These are phyloP conservation scores for Sebastes kiyomatsui DNA, from an alignment of 2,797 vertebrate species.

Conservation along the genomic window DNA sequence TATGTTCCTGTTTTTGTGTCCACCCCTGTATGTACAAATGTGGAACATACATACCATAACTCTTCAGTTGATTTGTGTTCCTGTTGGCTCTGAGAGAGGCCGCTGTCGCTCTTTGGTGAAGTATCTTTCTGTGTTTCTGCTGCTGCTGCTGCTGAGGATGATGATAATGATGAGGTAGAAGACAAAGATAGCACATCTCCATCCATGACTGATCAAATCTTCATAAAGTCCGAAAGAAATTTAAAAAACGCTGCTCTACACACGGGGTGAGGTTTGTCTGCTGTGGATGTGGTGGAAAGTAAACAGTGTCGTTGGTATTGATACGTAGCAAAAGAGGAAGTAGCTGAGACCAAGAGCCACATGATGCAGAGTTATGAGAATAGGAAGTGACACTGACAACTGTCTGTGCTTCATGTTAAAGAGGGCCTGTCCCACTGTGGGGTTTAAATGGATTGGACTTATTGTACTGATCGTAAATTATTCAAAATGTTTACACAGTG, in stretches of 20 bases:
- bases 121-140: conserved; percentile 24
- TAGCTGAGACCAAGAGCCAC: conserved; percentile 33
- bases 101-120: conserved; percentile 18
- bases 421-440: conserved; percentile 36
- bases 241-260: background rate
- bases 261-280: background rate
- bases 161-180: conserved; percentile 49
- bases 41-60: conserved; percentile 56
- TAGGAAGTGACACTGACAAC: conserved; percentile 65
- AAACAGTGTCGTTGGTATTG: conserved; percentile 43
- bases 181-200: conserved; percentile 58
- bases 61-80: conserved; percentile 40
- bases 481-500: conserved; percentile 1
- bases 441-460: background rate
- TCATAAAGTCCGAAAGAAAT: background rate
- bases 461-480: background rate
- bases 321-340: conserved; percentile 71
- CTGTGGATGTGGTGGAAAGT: conserved; percentile 21
- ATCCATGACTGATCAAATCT: conserved; percentile 59
- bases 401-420: conserved; percentile 11
- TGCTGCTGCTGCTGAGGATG: background rate
- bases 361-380: conserved; percentile 51
- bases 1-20: conserved; percentile 10
- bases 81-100: conserved; percentile 26
- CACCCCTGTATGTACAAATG: background rate